Evolutionary conservation across 2,797 vertebrate genomes (phyloP).

Genomic region (Rhabdophis nuchalis): DNA sequence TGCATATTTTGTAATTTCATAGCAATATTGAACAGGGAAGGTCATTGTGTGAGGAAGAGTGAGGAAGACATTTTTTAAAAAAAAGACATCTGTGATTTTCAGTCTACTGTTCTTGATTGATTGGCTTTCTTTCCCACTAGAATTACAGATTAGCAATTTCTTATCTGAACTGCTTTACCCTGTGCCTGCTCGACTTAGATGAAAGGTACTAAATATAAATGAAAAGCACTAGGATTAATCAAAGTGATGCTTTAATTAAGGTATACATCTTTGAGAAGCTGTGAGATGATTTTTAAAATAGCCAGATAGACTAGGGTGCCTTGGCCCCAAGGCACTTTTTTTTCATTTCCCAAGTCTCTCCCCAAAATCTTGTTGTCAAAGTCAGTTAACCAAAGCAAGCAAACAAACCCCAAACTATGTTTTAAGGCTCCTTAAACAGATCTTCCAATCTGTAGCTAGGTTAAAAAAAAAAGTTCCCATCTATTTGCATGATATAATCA

Average conservation of each 20-base stretch:
- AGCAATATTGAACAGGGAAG: not conserved
- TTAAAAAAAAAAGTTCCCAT: not conserved
- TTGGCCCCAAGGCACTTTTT: not conserved
- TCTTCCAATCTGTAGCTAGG: not conserved
- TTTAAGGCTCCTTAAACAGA: not conserved
- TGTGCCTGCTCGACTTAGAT: not conserved
- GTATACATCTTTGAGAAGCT: not conserved
- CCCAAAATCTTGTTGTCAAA: not conserved
- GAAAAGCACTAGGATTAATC: not conserved
- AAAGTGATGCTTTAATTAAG: conserved; percentile 8
- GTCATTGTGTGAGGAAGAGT: not conserved
- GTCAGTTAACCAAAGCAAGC: not conserved
- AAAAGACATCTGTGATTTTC: not conserved
- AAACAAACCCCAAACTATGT: not conserved
- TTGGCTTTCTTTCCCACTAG: conserved; percentile 14
- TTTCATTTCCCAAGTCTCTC: not conserved
- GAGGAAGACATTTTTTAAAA: not conserved
- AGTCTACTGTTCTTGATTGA: not conserved
- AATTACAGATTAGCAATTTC: conserved; percentile 10
- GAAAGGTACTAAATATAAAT: conserved; percentile 9
- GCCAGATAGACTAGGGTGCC: not conserved
- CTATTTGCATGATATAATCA: not conserved
- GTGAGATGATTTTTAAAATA: not conserved
- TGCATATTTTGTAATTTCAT: not conserved
- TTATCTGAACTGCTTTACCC: conserved; percentile 8